phyloP scores from a whole-genome alignment of 2,888 invertebrate species.

The Lasioglossum villosulum region DNA sequence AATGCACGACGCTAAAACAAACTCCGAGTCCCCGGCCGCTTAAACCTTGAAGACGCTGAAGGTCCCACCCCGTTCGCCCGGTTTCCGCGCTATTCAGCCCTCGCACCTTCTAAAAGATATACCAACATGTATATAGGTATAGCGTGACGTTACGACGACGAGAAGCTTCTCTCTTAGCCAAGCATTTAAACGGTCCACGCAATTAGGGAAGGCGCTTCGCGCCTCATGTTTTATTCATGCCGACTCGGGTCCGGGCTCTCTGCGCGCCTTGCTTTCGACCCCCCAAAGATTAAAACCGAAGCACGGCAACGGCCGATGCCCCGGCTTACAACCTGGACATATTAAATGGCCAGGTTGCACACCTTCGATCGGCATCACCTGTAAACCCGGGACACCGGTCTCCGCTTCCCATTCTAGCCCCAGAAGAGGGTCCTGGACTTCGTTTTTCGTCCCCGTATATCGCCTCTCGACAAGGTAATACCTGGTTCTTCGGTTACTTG shows the following conservation, averaged over 20 bases:
- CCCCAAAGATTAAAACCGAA: slow-evolving; percentile 81
- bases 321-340: slow-evolving; percentile 55
- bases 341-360: slow-evolving; percentile 61
- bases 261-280: slow-evolving; percentile 64
- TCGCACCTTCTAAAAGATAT: slow-evolving; percentile 60
- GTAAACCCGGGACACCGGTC: slow-evolving; percentile 14
- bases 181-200: slow-evolving; percentile 81
- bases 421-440: background rate
- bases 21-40: slow-evolving; percentile 37
- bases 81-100: slow-evolving; percentile 33
- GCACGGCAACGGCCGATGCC: slow-evolving; percentile 53
- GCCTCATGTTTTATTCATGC: slow-evolving; percentile 83
- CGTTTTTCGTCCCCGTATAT: background rate
- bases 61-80: background rate
- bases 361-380: slow-evolving; percentile 59
- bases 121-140: slow-evolving; percentile 53
- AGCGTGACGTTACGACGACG: slow-evolving; percentile 51
- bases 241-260: slow-evolving; percentile 56
- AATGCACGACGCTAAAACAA: slow-evolving; percentile 60
- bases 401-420: background rate
- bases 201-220: slow-evolving; percentile 83
- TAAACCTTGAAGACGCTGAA: slow-evolving; percentile 52
- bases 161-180: slow-evolving; percentile 71
- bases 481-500: slow-evolving; percentile 21
- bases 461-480: slow-evolving; percentile 17